Base-by-base conservation (phyloP, 2,888 invertebrate species). In the Hyalella azteca region DNA sequence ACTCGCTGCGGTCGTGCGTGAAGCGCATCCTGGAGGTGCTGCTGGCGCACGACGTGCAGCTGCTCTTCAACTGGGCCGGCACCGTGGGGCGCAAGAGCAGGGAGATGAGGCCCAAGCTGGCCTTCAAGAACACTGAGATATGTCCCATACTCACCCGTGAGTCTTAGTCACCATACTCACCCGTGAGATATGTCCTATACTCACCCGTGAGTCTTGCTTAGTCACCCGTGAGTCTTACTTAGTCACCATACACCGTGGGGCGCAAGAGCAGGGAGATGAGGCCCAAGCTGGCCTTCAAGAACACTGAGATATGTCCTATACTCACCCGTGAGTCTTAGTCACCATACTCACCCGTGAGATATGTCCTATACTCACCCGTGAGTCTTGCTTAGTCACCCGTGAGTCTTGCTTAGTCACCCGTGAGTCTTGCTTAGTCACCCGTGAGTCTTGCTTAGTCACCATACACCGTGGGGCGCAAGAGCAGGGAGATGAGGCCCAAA, bases 1-100 rank as follows among this genome's bases (percentile, higher is more conserved):
- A 59, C 32, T 59, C 59, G 26, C 59, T 59, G 32, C 26, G 59
- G 59, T 59, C 59, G 29, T 59, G 59, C 32, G 59, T 59, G 13
- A 59, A 59, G 59, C 59, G 59, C 15, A 59, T 59, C 59, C 59
- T 59, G 59, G 59, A 59, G 32, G 59, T 59, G 29, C 59, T 59
- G 2, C 32, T 59, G 4, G 32, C 29, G 11, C 59, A 59, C 32
- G 59, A 59, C 11, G 59, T 59, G 7, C 59, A 59, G 59, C 32
- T 59, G 59, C 59, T 59, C 29, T 59, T 59, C 32, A 59, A 59
- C 32, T 59, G 59, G 59, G 59, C 59, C 29, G 59, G 59, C 7
- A 59, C 59, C 9, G 59, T 59, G 2, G 59, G 59, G 1, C 26
- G 59, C 29, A 59, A 59, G 32, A 29, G 29, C 11, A 3, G 15